phyloP scores from a whole-genome alignment of 2,797 vertebrate genomes.

The Denticeps clupeoides region DNA sequence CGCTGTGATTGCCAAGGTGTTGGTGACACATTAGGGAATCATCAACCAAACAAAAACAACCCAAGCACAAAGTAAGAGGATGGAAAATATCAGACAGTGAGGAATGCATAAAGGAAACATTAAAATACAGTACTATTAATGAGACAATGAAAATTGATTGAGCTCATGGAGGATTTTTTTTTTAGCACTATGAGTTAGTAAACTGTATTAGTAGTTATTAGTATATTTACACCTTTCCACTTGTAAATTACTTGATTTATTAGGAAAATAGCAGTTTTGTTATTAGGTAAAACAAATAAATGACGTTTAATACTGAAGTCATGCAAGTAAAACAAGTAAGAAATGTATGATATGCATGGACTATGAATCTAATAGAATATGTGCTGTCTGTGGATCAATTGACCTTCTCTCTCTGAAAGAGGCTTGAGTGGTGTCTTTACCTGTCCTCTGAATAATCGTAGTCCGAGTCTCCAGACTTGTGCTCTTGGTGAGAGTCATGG shows the following conservation, averaged over 20 bases:
- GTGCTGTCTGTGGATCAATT: too few species aligned
- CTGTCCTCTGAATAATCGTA: constrained; percentile 96
- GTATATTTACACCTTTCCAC: constrained; percentile 11
- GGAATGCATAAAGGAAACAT: constrained; percentile 42
- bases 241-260: too few species aligned
- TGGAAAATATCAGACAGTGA: constrained; percentile 54
- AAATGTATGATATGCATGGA: too few species aligned
- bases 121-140: constrained; percentile 48
- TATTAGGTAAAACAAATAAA: too few species aligned
- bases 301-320: background rate
- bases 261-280: too few species aligned
- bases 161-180: constrained; percentile 23
- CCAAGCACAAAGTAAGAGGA: constrained; percentile 58
- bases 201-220: constrained; percentile 43
- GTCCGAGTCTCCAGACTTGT: constrained; percentile 80
- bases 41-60: constrained; percentile 47
- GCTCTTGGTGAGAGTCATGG: constrained; percentile 77
- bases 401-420: too few species aligned
- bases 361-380: too few species aligned
- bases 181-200: constrained; percentile 39
- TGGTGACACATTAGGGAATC: constrained; percentile 62
- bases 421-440: too few species aligned
- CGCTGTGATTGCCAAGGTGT: constrained; percentile 87
- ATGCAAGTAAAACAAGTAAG: background rate
- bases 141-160: constrained; percentile 29